Conservation (phyloP, 2,888 invertebrate species). For the Gastrophysa polygoni region DNA sequence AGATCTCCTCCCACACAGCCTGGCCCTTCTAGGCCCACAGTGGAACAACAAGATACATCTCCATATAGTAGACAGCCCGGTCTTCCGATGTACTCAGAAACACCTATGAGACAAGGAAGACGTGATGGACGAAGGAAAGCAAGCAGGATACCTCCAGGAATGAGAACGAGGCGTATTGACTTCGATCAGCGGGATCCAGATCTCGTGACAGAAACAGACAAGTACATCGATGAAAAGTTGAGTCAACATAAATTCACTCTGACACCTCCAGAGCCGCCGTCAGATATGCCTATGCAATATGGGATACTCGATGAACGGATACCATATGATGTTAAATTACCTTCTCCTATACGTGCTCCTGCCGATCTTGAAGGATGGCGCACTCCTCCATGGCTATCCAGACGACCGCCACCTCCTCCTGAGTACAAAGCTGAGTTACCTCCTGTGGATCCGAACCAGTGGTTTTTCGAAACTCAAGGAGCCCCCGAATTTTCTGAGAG, state of each 20-base stretch:
- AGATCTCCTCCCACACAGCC: not conserved
- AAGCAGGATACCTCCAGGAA: not conserved
- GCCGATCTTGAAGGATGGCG: not conserved
- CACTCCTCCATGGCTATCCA: constrained; percentile 3
- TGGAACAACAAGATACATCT: not conserved
- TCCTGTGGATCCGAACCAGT: not conserved
- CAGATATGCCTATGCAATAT: not conserved
- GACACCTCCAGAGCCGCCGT: not conserved
- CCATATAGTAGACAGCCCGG: too few relatives aligned
- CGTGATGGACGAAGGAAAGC: not conserved
- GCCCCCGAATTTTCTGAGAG: not conserved
- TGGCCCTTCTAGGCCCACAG: not conserved
- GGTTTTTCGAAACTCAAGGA: constrained; percentile 1
- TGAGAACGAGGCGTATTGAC: not conserved
- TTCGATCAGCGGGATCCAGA: constrained; percentile 1
- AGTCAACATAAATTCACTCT: not conserved
- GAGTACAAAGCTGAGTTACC: not conserved
- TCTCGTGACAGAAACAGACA: not conserved
- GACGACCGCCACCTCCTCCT: not conserved
- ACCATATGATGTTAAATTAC: not conserved
- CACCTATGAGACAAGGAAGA: not conserved
- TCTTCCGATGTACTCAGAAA: not conserved
- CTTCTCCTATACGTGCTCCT: constrained; percentile 1
- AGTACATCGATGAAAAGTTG: not conserved
- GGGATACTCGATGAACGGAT: constrained; percentile 1